phyloP scores from a whole-genome alignment of 1,140 invertebrate species.

The Drosophila pruinosa region DNA sequence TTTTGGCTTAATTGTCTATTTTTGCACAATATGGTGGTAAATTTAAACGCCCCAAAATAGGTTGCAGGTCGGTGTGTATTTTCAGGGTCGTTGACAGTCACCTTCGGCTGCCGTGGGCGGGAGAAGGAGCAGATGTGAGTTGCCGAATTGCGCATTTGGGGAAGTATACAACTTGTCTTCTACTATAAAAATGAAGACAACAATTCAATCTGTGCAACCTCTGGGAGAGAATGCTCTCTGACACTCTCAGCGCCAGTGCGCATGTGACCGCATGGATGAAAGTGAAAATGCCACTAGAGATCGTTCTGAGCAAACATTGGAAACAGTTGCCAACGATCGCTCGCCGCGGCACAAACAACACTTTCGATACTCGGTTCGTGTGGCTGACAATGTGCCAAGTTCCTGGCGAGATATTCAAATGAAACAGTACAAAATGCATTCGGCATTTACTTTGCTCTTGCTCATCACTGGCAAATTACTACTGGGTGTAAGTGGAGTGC shows the following conservation, averaged over 20 bases:
- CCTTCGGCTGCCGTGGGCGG: neutral
- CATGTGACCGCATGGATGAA: constrained; percentile 20
- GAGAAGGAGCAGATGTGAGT: neutral
- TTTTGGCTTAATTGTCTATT: constrained; percentile 1
- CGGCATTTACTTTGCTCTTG: constrained; percentile 12
- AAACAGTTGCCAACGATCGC: constrained; percentile 63
- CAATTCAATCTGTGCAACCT: neutral
- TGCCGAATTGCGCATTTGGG: constrained; percentile 9
- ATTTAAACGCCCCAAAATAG: neutral
- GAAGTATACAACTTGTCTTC: constrained; percentile 3
- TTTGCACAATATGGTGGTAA: neutral
- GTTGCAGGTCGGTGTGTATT: constrained; percentile 3
- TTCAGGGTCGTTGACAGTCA: constrained; percentile 7
- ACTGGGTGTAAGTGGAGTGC: constrained; percentile 1
- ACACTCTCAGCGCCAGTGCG: constrained; percentile 9
- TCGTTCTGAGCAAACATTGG: constrained; percentile 6
- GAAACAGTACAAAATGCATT: constrained; percentile 28
- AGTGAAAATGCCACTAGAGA: constrained; percentile 56
- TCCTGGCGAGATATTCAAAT: neutral
- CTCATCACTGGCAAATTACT: constrained; percentile 27
- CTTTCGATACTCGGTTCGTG: constrained; percentile 4
- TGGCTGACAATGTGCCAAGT: constrained; percentile 34
- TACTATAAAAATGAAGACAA: neutral
- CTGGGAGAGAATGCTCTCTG: neutral
- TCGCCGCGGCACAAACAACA: constrained; percentile 49